phyloP scores from a whole-genome alignment of 2,797 vertebrate genomes.

The Champsocephalus esox region DNA sequence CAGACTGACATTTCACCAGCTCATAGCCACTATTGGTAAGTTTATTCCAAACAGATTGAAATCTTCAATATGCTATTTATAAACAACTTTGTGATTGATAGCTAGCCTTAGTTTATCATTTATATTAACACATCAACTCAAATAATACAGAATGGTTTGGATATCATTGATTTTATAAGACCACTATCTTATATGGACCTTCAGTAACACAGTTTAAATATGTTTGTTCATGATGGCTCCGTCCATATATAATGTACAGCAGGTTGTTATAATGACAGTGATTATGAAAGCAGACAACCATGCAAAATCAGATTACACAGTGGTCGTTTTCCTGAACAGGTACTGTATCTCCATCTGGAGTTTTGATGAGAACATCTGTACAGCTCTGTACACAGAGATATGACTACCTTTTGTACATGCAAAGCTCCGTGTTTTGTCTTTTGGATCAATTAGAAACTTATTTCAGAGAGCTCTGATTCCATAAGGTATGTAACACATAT shows the following conservation, averaged over 20 bases:
- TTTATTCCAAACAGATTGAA: conserved; percentile 25
- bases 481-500: not conserved
- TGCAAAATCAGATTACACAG: conserved; percentile 23
- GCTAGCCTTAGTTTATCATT: conserved; percentile 1
- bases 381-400: conserved; percentile 18
- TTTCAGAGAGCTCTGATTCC: conserved; percentile 16
- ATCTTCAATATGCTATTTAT: conserved; percentile 13
- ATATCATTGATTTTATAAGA: conserved; percentile 10
- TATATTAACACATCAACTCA: not conserved
- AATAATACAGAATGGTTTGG: not conserved
- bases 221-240: not conserved
- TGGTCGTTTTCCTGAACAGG: conserved; percentile 43
- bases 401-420: conserved; percentile 5
- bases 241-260: conserved; percentile 16
- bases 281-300: conserved; percentile 43
- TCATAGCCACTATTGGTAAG: conserved; percentile 13
- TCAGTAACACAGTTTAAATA: not conserved
- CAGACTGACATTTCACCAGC: conserved; percentile 31
- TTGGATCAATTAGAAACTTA: conserved; percentile 11
- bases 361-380: conserved; percentile 51
- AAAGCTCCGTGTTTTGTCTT: conserved; percentile 9
- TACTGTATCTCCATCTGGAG: conserved; percentile 56
- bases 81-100: not conserved
- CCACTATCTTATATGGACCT: conserved; percentile 13
- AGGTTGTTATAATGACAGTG: conserved; percentile 43